Evolutionary conservation across 2,113 vertebrate genomes (phyloP).

Genomic region (Aspidoscelis tigris): DNA sequence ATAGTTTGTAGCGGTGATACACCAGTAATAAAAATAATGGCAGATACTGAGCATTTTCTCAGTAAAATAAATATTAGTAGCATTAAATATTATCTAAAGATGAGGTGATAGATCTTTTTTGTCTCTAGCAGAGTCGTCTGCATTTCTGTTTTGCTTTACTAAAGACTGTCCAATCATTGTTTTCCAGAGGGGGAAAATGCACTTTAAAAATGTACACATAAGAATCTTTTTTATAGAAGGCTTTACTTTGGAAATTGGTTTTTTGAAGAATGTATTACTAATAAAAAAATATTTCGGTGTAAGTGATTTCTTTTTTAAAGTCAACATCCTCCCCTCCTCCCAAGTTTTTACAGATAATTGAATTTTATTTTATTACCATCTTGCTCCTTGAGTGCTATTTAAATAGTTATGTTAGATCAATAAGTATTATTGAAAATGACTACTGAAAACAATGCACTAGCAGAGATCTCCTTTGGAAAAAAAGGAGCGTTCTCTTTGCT

Average conservation of each 20-base stretch:
- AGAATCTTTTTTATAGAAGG: not conserved
- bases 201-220: not conserved
- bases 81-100: not conserved
- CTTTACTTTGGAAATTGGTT: not conserved
- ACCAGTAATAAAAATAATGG: not conserved
- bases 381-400: constrained; percentile 30
- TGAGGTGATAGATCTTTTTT: not conserved
- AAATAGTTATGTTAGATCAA: constrained; percentile 41
- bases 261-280: constrained; percentile 5
- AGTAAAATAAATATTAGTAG: not conserved
- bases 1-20: no score
- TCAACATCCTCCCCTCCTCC: not conserved
- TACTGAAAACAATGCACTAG: constrained; percentile 8
- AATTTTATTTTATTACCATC: constrained; percentile 40
- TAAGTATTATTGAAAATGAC: constrained; percentile 28
- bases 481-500: not conserved
- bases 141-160: not conserved
- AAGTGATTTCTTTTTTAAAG: constrained; percentile 18
- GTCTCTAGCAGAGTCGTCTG: not conserved
- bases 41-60: not conserved
- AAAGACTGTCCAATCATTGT: fast-evolving
- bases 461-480: constrained; percentile 31
- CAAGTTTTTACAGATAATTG: constrained; percentile 21
- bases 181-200: not conserved
- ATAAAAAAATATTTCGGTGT: not conserved